Evolutionary conservation across 2,113 vertebrate species (phyloP).

Genomic region (Tetrao urogallus): DNA sequence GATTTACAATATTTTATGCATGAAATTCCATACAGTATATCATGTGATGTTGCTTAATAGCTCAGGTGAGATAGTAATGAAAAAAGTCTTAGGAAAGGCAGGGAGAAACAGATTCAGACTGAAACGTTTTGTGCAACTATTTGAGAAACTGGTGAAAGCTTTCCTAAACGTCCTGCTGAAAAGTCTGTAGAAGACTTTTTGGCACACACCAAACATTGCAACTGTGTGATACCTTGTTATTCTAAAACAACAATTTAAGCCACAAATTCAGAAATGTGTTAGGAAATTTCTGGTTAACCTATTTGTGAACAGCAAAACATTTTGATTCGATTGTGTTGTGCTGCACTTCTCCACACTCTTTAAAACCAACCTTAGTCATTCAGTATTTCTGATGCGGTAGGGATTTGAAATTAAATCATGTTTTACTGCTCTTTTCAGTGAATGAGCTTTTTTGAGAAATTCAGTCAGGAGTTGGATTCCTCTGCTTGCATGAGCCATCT

Average conservation of each 20-base stretch:
- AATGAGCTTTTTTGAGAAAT: background rate
- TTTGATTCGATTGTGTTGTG: background rate
- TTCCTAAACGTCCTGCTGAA: background rate
- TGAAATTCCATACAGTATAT: background rate
- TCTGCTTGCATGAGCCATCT: background rate
- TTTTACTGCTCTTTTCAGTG: background rate
- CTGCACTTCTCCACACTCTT: background rate
- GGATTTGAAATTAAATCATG: background rate
- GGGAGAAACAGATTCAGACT: background rate
- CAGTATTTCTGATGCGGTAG: background rate
- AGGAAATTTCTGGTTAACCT: background rate
- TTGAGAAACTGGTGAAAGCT: background rate
- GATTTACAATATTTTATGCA: background rate
- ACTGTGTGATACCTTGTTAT: background rate
- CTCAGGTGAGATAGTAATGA: background rate
- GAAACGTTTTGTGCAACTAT: background rate
- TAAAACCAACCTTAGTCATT: background rate
- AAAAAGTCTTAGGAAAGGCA: background rate
- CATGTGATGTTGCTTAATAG: background rate
- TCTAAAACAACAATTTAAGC: background rate
- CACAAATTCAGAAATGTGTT: fast-evolving
- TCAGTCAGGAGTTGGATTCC: background rate
- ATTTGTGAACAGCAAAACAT: background rate
- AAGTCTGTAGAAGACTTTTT: background rate
- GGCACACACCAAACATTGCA: background rate